These are phyloP conservation scores for Marcusenius ussheri DNA, from an alignment of 2,113 vertebrate genomes.

Conservation along the genomic window DNA sequence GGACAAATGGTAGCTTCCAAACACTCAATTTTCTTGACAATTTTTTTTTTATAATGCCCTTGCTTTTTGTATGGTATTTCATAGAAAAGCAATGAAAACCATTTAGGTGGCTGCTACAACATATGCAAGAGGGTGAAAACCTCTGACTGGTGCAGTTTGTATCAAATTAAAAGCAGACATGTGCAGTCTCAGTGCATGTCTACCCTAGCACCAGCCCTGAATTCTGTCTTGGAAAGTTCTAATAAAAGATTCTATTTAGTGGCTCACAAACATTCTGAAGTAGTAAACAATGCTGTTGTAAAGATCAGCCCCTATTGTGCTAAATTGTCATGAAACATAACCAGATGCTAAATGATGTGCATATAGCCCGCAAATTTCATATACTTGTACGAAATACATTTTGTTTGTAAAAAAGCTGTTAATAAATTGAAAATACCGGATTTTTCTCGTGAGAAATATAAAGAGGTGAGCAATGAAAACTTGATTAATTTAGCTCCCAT, in stretches of 20 bases:
- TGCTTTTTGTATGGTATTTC: neutral
- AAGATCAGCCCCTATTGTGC: conserved; percentile 19
- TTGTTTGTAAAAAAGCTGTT: neutral
- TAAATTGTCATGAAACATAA: conserved; percentile 28
- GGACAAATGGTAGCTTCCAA: neutral
- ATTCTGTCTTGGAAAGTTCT: conserved; percentile 16
- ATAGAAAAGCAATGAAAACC: neutral
- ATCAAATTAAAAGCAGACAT: conserved; percentile 4
- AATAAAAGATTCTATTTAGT: conserved; percentile 16
- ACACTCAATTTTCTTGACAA: neutral
- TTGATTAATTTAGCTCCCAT: conserved; percentile 3
- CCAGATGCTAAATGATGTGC: conserved; percentile 20
- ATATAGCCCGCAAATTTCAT: neutral
- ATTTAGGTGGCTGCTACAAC: neutral
- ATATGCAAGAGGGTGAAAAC: neutral
- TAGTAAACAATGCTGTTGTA: conserved; percentile 25
- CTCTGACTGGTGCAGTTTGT: neutral
- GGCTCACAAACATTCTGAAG: conserved; percentile 9
- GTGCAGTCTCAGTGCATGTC: neutral
- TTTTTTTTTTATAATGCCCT: neutral
- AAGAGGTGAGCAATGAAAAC: neutral
- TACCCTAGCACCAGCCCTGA: neutral
- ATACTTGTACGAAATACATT: neutral
- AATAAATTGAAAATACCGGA: neutral
- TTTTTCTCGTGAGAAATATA: neutral